Percentiles rank a stretch among this genome's conserved stretches.
These are phyloP conservation scores for Drosophila orena DNA, from an alignment of 1,140 invertebrate genomes.

Conservation along the genomic window DNA sequence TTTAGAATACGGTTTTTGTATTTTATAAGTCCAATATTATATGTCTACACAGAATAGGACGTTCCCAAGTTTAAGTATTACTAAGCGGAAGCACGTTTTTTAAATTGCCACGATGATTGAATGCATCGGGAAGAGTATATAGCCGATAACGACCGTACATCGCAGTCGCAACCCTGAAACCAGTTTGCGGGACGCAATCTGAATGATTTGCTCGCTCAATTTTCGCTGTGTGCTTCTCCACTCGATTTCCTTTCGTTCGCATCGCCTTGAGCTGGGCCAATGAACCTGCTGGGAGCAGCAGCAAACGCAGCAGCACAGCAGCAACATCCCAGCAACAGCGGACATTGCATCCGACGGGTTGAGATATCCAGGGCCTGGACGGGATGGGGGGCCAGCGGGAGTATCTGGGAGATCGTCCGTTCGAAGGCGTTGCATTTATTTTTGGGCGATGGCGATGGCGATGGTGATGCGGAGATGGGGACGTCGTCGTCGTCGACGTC, in stretches of 20 bases:
- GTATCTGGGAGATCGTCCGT: conserved; percentile 49
- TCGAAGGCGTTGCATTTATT: conserved; percentile 72
- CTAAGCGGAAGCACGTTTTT: neutral
- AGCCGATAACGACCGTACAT: conserved; percentile 4
- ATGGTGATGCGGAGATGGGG: conserved; percentile 35
- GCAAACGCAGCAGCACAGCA: conserved; percentile 39
- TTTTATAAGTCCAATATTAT: neutral
- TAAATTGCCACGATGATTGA: neutral
- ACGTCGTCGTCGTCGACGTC: conserved; percentile 40
- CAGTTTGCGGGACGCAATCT: conserved; percentile 43
- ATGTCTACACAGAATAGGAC: too few species aligned
- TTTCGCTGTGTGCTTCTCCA: conserved; percentile 28
- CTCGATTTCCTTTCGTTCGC: conserved; percentile 55
- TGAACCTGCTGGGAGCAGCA: conserved; percentile 58
- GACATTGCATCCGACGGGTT: conserved; percentile 33
- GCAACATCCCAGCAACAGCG: conserved; percentile 35
- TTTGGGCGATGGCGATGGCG: conserved; percentile 66
- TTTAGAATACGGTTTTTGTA: too few species aligned
- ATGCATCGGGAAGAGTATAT: too few species aligned
- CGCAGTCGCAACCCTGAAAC: conserved; percentile 21
- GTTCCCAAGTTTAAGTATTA: neutral
- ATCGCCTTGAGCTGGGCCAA: conserved; percentile 60
- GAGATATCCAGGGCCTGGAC: conserved; percentile 34
- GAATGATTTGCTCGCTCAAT: conserved; percentile 32
- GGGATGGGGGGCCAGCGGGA: conserved; percentile 21